Evolutionary conservation across 2,797 vertebrate genomes (phyloP), one percentile per base, ranked within the genome.

Genomic region (Poeciliopsis paucimaculata): DNA sequence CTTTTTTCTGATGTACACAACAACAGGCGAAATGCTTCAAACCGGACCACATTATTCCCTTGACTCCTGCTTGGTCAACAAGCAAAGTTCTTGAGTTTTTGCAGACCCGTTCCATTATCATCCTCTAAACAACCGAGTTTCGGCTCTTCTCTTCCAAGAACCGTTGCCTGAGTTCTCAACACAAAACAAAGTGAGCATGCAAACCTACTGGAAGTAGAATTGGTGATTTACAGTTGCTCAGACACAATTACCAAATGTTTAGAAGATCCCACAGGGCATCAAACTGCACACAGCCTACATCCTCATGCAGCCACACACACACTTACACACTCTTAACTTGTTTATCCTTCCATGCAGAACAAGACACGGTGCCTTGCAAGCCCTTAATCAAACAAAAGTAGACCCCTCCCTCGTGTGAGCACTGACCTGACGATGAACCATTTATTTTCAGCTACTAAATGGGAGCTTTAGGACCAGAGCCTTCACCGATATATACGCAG

Each of bases 341-440:
- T 94, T 94, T 91, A 93, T 93, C 81, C 92, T 87, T 91, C 81
- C 88, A 90, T 92, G 91, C 86, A 88, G 85, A 92, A 91, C 83
- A 90, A 94, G 93, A 92, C 93, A 88, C 0, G 77, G 83, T 89
- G 88, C 86, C 90, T 90, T 83, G 84, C 83, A 84, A 89, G 89
- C 75, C 80, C 87, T 92, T 92, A 91, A 90, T 93, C 93, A 94
- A 91, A 94, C 91, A 88, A 79, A 78, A 89, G 91, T 79, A 82
- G 77, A 81, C 72, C 91, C 88, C 89, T 86, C 87, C 84, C 79
- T 64, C 92, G 70, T 60, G 28, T 72, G 76, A 89, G 84, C 78
- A 68, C 84, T 93, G 93, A 94, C 94, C 92, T 78, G 74, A 84
- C 72, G 46, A 81, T 92, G 92, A 94, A 92, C 93, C 90, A 77